Evolutionary conservation across 2,113 vertebrate species (phyloP).

Genomic region (Alligator mississippiensis): DNA sequence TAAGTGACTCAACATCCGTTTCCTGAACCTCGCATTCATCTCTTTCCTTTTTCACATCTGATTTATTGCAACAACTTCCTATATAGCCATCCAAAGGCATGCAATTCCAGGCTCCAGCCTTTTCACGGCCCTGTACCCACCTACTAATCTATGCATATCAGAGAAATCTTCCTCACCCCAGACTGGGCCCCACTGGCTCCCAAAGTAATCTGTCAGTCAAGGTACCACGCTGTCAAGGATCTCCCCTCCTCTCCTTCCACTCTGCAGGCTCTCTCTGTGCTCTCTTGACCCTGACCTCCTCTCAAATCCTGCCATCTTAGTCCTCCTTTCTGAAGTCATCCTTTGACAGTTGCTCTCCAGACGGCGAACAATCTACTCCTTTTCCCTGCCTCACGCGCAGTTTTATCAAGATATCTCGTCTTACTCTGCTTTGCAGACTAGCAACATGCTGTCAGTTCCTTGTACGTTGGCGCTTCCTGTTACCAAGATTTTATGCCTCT

Average conservation of each 20-base stretch:
- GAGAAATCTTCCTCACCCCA: background rate
- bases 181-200: background rate
- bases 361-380: background rate
- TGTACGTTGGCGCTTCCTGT: background rate
- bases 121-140: background rate
- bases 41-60: background rate
- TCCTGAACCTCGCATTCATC: background rate
- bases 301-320: background rate
- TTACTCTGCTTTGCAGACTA: background rate
- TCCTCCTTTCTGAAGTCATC: background rate
- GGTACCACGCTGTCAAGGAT: background rate
- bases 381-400: accelerated
- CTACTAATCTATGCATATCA: background rate
- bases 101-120: background rate
- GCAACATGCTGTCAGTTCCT: background rate
- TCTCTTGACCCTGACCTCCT: background rate
- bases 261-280: background rate
- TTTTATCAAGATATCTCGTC: background rate
- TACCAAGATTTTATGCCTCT: background rate
- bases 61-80: background rate
- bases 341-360: background rate
- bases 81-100: background rate
- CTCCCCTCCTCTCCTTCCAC: background rate
- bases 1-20: background rate
- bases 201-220: background rate